These are phyloP conservation scores for Busseola fusca DNA, from an alignment of 2,888 invertebrate species.

Conservation along the genomic window DNA sequence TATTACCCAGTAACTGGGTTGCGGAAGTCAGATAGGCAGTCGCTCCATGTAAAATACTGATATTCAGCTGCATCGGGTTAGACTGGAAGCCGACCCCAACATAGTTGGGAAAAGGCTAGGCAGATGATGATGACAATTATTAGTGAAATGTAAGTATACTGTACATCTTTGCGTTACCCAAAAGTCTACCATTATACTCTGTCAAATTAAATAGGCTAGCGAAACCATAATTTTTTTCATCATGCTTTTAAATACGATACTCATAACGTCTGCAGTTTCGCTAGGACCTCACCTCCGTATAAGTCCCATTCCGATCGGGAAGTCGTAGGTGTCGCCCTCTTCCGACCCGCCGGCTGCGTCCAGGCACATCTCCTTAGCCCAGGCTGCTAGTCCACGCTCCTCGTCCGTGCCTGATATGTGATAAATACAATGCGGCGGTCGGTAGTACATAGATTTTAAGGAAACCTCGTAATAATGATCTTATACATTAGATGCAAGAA, in stretches of 20 bases:
- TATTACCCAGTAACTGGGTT: too few relatives aligned
- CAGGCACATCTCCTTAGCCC: constrained; percentile 92
- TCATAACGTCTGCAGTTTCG: neutral
- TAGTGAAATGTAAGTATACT: neutral
- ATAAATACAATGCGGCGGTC: neutral
- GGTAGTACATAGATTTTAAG: neutral
- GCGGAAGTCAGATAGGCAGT: too few relatives aligned
- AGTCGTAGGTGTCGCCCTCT: constrained; percentile 90
- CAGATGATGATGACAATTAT: too few relatives aligned
- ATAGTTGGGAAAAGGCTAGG: too few relatives aligned
- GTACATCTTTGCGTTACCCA: neutral
- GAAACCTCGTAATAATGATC: neutral
- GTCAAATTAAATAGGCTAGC: neutral
- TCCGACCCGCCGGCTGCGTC: constrained; percentile 83
- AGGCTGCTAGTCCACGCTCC: constrained; percentile 93
- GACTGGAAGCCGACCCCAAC: too few relatives aligned
- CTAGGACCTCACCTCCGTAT: constrained; percentile 86
- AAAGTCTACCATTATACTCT: neutral
- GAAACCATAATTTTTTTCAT: neutral
- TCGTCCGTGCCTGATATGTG: constrained; percentile 90
- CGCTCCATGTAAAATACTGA: too few relatives aligned
- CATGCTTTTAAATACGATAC: neutral
- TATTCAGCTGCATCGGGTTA: too few relatives aligned
- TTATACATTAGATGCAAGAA: too few relatives aligned
- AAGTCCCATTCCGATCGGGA: constrained; percentile 91